These are phyloP conservation scores for Medauroidea extradentata DNA, from an alignment of 1,140 invertebrate species.

Conservation along the genomic window DNA sequence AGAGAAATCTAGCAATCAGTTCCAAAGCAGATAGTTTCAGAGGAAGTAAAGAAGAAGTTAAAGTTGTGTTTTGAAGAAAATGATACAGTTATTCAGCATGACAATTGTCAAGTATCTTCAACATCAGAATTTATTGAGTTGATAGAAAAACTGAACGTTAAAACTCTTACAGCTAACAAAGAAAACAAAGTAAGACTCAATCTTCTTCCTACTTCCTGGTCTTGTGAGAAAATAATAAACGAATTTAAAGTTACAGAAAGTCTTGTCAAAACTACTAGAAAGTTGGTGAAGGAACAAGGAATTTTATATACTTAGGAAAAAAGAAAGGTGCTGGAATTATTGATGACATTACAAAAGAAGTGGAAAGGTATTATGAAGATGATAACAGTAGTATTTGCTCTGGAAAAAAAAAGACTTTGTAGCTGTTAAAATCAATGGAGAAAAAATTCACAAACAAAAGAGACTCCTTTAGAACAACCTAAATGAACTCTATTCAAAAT, in stretches of 20 bases:
- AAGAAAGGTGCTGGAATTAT: slow-evolving; percentile 2
- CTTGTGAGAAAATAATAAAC: background rate
- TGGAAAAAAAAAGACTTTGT: slow-evolving; percentile 6
- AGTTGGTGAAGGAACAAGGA: slow-evolving; percentile 13
- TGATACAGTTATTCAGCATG: too few relatives aligned
- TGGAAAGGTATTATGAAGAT: slow-evolving; percentile 7
- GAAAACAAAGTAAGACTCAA: slow-evolving; percentile 6
- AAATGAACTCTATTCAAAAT: slow-evolving; percentile 8
- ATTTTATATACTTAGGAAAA: slow-evolving; percentile 3
- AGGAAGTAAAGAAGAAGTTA: too few relatives aligned
- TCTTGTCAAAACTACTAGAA: slow-evolving; percentile 8
- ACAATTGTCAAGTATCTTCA: too few relatives aligned
- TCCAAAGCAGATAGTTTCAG: too few relatives aligned
- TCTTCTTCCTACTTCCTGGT: slow-evolving; percentile 4
- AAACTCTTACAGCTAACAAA: background rate
- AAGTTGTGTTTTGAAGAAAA: too few relatives aligned
- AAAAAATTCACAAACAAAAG: slow-evolving; percentile 14
- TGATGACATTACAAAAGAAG: slow-evolving; percentile 7
- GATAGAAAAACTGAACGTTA: too few relatives aligned
- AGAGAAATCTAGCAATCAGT: too few relatives aligned
- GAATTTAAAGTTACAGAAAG: slow-evolving; percentile 12
- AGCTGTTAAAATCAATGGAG: background rate
- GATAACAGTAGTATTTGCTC: slow-evolving; percentile 9
- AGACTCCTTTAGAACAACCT: slow-evolving; percentile 7
- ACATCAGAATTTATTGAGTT: too few relatives aligned